Evolutionary conservation across 2,797 vertebrate species (phyloP).

Genomic region (Epinephelus malabaricus): DNA sequence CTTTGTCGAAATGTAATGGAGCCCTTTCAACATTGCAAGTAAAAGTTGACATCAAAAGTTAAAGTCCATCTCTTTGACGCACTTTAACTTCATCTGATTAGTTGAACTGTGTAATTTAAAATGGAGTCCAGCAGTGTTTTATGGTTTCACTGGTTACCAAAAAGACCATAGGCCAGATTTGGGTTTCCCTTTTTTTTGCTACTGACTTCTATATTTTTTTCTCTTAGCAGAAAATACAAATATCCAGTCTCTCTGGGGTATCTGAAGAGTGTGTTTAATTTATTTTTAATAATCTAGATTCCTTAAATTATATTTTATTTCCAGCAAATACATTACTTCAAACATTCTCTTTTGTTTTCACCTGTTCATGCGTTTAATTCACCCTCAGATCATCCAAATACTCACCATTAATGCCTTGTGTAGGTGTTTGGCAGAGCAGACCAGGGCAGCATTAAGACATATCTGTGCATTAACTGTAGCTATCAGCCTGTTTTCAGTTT

Average conservation of each 20-base stretch:
- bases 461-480: slow-evolving; percentile 40
- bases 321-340: slow-evolving; percentile 1
- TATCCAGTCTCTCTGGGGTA: slow-evolving; percentile 6
- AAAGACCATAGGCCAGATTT: slow-evolving; percentile 1
- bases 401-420: slow-evolving; percentile 50
- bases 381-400: slow-evolving; percentile 7
- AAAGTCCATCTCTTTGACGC: not conserved
- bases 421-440: slow-evolving; percentile 38
- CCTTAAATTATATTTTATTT: slow-evolving; percentile 21
- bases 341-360: not conserved
- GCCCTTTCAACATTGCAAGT: not conserved
- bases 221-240: not conserved
- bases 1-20: not conserved
- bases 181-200: not conserved
- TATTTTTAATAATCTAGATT: slow-evolving; percentile 31
- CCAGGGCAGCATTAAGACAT: slow-evolving; percentile 16
- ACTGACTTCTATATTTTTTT: not conserved
- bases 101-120: slow-evolving; percentile 1
- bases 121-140: not conserved
- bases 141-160: slow-evolving; percentile 4
- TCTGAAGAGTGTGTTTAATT: slow-evolving; percentile 37
- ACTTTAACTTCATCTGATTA: not conserved
- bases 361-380: not conserved
- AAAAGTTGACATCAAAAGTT: not conserved
- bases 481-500: slow-evolving; percentile 29